Conservation (phyloP, 2,113 vertebrate species). For the Scatophagus argus region DNA sequence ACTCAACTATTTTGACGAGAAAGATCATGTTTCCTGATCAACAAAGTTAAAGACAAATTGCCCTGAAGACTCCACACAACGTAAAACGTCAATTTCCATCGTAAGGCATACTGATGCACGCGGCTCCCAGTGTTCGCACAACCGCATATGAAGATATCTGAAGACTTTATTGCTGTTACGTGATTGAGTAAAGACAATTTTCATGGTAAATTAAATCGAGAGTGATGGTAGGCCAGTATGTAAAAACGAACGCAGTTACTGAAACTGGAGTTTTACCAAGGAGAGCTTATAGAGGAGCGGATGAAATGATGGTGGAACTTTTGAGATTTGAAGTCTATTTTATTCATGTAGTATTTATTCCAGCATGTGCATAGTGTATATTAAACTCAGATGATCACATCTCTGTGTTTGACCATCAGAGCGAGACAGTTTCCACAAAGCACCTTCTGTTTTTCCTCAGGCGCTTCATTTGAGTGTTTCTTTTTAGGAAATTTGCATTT, state of each 20-base stretch:
- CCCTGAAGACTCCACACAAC: not conserved
- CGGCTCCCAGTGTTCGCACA: not conserved
- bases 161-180: not conserved
- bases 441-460: not conserved
- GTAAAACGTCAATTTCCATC: not conserved
- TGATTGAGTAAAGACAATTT: not conserved
- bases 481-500: conserved; percentile 25
- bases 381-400: not conserved
- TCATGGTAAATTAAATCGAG: not conserved
- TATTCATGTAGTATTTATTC: not conserved
- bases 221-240: not conserved
- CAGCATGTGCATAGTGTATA: not conserved
- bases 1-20: not conserved
- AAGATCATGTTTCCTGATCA: not conserved
- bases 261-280: not conserved
- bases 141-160: not conserved
- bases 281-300: not conserved
- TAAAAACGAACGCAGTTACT: not conserved
- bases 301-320: not conserved
- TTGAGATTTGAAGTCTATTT: not conserved
- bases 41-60: not conserved
- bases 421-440: not conserved
- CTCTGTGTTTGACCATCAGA: not conserved
- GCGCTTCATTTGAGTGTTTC: not conserved
- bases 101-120: not conserved